Percentiles rank a stretch among this genome's conserved stretches.
These are phyloP conservation scores for Aphelocoma californica DNA, from an alignment of 2,797 vertebrate genomes.

Conservation along the genomic window DNA sequence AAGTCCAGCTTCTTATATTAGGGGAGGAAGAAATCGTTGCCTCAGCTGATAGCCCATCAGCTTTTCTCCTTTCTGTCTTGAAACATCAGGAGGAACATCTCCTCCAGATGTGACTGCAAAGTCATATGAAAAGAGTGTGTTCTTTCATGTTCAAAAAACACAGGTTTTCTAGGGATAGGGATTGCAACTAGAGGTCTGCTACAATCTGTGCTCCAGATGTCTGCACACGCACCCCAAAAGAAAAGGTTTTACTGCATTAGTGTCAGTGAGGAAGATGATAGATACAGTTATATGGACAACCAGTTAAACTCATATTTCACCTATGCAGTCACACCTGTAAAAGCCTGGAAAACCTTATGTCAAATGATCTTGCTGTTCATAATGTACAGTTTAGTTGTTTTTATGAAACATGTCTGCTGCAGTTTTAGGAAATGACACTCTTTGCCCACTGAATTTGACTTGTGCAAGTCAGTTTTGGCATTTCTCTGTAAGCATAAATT, in stretches of 20 bases:
- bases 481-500: neutral
- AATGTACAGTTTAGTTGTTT: neutral
- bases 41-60: neutral
- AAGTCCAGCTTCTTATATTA: neutral
- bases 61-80: neutral
- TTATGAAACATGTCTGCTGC: neutral
- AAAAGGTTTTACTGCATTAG: neutral
- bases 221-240: neutral
- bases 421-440: neutral
- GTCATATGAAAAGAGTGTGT: neutral
- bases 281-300: neutral
- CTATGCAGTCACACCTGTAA: neutral
- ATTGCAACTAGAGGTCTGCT: neutral
- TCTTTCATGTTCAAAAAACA: neutral
- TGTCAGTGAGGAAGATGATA: neutral
- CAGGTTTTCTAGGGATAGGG: neutral
- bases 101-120: neutral
- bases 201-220: neutral
- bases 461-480: neutral
- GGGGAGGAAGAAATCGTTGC: neutral
- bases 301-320: neutral
- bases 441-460: neutral
- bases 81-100: neutral
- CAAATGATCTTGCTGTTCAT: neutral
- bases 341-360: neutral